Evolutionary conservation across 2,113 vertebrate species (phyloP), one percentile per base, ranked within the genome.

Genomic region (Macrotis lagotis): DNA sequence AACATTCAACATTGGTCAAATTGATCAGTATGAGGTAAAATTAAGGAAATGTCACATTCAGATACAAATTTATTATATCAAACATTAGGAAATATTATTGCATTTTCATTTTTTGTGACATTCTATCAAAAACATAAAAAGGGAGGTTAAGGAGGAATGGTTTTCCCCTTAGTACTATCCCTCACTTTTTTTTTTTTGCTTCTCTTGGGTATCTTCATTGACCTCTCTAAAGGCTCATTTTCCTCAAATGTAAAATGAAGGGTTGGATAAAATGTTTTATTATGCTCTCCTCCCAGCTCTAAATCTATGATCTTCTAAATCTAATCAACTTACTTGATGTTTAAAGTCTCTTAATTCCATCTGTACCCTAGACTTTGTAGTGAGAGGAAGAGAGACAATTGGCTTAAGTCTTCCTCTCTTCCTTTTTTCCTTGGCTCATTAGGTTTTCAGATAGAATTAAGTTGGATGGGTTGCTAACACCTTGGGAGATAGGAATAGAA

Each of bases 401-500:
- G 47, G 3, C 89, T 90, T 90, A 49, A 31, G 12, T 25, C 25
- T 49, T 90, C 49, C 22, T n/a, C 48, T 90, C 89, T 90, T 28
- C 49, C 89, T 10, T 48, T 90, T 90, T 89, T 90, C 49, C 89
- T 28, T 50, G 47, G 47, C 48, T 90, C 89, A 90, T 50, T 90
- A 48, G 48, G 48, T 50, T 90, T 90, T 50, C 48, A 50, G 48
- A 83, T 44, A 83, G 66, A 83, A 44, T 83, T 44, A 83, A 83
- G n/a, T 44, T 83, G 37, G 66, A 83, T 83, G 66, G 66, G 66
- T 83, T 83, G 66, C 66, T 83, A 83, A 83, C 66, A 83, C 66
- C 66, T 83, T 83, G 66, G 66, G 66, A 83, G 66, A 83, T 83
- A 83, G 66, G 66, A 83, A 83, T 44, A 83, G 66, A 92, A 83